These are phyloP conservation scores for Leptopilina myrica DNA, from an alignment of 2,888 invertebrate species.

Conservation along the genomic window DNA sequence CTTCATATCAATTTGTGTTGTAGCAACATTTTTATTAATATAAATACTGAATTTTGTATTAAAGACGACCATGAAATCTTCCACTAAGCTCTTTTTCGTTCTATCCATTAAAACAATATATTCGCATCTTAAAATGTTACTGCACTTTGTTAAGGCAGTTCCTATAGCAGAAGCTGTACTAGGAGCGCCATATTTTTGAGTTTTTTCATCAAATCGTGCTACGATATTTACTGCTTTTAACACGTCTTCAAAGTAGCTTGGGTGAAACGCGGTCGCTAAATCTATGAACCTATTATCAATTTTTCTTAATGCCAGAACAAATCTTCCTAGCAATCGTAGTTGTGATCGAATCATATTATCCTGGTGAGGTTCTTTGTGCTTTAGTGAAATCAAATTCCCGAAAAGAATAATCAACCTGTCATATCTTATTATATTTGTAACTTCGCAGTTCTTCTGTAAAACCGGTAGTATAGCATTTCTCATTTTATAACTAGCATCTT, in stretches of 20 bases:
- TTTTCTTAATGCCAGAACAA: background rate
- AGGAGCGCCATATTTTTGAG: background rate
- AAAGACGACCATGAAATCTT: background rate
- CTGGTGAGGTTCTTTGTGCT: background rate
- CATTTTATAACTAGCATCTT: background rate
- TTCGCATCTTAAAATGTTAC: constrained; percentile 43
- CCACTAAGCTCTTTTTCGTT: constrained; percentile 41
- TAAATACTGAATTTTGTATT: background rate
- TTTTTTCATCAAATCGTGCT: background rate
- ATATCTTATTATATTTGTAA: constrained; percentile 26
- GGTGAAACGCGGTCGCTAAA: background rate
- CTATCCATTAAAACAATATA: constrained; percentile 48
- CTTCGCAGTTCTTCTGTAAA: constrained; percentile 20
- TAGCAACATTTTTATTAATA: background rate
- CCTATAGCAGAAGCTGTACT: constrained; percentile 37
- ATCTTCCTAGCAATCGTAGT: background rate
- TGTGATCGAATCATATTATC: background rate
- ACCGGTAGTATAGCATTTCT: background rate
- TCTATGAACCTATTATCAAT: background rate
- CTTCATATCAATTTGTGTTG: background rate
- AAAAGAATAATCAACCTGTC: background rate
- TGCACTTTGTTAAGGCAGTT: constrained; percentile 49
- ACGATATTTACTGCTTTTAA: background rate
- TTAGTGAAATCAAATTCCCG: background rate
- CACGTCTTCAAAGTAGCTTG: background rate